phyloP scores from a whole-genome alignment of 2,797 vertebrate species.

The Brotula barbata region DNA sequence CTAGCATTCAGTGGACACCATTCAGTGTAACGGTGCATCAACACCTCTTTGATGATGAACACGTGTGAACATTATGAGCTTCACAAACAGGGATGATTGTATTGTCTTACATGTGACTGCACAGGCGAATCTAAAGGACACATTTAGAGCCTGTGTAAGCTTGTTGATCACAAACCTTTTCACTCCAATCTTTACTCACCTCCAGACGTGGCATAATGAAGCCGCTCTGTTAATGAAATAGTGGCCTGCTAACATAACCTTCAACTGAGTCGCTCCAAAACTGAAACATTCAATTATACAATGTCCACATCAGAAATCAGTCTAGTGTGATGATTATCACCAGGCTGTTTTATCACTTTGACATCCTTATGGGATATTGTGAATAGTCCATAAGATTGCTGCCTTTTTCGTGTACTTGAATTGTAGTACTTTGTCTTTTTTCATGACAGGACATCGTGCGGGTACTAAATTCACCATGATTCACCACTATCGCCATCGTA shows the following conservation, averaged over 20 bases:
- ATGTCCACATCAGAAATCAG: slow-evolving; percentile 44
- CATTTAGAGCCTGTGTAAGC: neutral
- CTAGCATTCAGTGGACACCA: too few species aligned
- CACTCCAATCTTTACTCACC: slow-evolving; percentile 2
- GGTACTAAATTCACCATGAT: neutral
- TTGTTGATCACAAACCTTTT: neutral
- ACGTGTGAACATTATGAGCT: too few species aligned
- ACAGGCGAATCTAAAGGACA: neutral
- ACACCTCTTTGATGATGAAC: too few species aligned
- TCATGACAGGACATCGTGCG: neutral
- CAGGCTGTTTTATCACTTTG: slow-evolving; percentile 20
- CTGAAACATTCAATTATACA: slow-evolving; percentile 34
- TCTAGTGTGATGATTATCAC: too few species aligned
- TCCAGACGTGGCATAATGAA: slow-evolving; percentile 1
- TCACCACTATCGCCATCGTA: neutral
- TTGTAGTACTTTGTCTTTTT: neutral
- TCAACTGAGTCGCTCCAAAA: slow-evolving; percentile 32
- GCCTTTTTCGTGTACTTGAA: neutral
- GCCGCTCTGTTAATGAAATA: slow-evolving; percentile 22
- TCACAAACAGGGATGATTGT: too few species aligned
- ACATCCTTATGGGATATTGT: slow-evolving; percentile 2
- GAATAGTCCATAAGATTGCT: neutral
- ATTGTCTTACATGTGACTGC: neutral
- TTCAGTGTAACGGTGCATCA: neutral
- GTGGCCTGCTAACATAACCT: slow-evolving; percentile 34